Percentiles rank a stretch among this genome's conserved stretches.
phyloP scores from a whole-genome alignment of 2,888 invertebrate species.

The Idaea biselata region DNA sequence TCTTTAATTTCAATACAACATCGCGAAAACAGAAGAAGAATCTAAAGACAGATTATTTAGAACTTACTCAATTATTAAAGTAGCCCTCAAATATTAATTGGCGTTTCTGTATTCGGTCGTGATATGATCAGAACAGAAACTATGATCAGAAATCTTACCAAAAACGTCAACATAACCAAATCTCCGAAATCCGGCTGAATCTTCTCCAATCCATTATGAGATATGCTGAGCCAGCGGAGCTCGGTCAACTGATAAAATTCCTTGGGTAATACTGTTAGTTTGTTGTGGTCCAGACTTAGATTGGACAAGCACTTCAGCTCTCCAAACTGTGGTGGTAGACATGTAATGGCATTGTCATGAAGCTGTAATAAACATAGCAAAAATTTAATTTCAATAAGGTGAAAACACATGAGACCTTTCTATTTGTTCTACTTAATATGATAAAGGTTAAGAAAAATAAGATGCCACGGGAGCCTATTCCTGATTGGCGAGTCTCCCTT shows the following conservation, averaged over 20 bases:
- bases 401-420: neutral
- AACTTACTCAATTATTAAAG: too few species aligned
- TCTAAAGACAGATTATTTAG: too few species aligned
- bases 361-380: conserved; percentile 76
- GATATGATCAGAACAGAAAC: too few species aligned
- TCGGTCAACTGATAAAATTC: conserved; percentile 86
- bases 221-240: conserved; percentile 85
- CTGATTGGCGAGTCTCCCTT: too few species aligned
- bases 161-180: conserved; percentile 85
- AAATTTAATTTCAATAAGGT: conserved; percentile 2
- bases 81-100: too few species aligned
- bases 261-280: conserved; percentile 81
- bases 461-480: too few species aligned
- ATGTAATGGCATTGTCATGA: conserved; percentile 89
- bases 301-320: conserved; percentile 84
- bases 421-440: too few species aligned
- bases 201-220: conserved; percentile 85
- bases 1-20: too few species aligned
- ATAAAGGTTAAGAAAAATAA: too few species aligned
- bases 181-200: conserved; percentile 88
- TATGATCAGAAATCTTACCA: conserved; percentile 55
- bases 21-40: too few species aligned
- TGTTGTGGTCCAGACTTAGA: conserved; percentile 86
- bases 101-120: too few species aligned
- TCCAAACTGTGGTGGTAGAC: conserved; percentile 87